Percentiles rank a stretch among this genome's conserved stretches.
Conservation (phyloP, 2,113 vertebrate species). For the Amphiprion percula region DNA sequence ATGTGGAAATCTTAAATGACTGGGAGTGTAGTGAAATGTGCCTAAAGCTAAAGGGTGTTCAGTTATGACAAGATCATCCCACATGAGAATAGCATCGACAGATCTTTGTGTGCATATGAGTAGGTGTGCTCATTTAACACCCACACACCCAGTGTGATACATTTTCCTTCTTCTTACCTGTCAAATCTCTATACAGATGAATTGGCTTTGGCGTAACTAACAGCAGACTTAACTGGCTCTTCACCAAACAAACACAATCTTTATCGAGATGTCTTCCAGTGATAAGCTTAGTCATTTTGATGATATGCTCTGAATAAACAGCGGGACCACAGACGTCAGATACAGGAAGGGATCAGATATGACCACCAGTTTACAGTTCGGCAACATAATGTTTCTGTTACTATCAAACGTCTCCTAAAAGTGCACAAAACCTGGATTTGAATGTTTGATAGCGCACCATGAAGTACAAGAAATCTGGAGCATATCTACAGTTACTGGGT, state of each 20-base stretch:
- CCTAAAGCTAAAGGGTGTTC: slow-evolving; percentile 23
- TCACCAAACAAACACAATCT: slow-evolving; percentile 10
- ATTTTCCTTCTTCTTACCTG: slow-evolving; percentile 33
- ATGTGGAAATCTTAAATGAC: neutral
- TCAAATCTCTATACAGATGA: neutral
- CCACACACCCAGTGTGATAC: slow-evolving; percentile 28
- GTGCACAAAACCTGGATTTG: no score
- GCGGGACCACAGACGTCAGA: neutral
- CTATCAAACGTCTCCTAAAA: neutral
- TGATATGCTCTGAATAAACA: slow-evolving; percentile 25
- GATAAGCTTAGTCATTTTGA: slow-evolving; percentile 17
- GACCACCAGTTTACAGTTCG: neutral
- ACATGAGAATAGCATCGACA: neutral
- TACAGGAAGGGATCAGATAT: neutral
- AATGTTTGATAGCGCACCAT: no score
- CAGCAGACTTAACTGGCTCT: neutral
- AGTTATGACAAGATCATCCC: slow-evolving; percentile 7
- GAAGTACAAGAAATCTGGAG: no score
- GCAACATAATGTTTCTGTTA: neutral
- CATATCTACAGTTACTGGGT: no score
- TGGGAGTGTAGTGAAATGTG: neutral
- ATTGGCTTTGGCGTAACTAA: neutral
- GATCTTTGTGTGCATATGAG: neutral
- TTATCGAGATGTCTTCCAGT: slow-evolving; percentile 8
- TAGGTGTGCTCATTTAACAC: slow-evolving; percentile 19